Evolutionary conservation across 2,888 invertebrate genomes (phyloP).

Genomic region (Temnothorax ravouxi): DNA sequence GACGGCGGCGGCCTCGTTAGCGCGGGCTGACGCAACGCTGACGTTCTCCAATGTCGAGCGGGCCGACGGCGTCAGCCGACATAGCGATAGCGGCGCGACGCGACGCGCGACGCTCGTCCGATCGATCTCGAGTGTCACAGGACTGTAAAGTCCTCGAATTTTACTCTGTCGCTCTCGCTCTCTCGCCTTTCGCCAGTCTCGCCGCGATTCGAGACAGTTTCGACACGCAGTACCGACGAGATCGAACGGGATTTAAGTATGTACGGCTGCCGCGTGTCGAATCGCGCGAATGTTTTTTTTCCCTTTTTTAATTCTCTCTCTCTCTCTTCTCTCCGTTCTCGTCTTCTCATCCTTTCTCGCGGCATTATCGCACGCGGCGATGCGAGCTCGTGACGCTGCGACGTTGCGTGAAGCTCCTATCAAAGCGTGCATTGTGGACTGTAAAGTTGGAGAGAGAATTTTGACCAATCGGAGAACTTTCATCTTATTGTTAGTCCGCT

Average conservation of each 20-base stretch:
- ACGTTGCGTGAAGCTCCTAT: background rate
- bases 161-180: too few relatives aligned
- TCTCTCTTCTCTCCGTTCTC: background rate
- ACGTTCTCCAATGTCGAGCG: constrained; percentile 7
- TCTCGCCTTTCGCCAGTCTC: too few relatives aligned
- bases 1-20: constrained; percentile 17
- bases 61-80: constrained; percentile 12
- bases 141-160: too few relatives aligned
- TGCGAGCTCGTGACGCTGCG: background rate
- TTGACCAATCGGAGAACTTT: background rate
- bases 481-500: background rate
- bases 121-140: background rate
- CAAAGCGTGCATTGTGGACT: background rate
- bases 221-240: too few relatives aligned
- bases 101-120: background rate
- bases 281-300: background rate
- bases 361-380: background rate
- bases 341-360: background rate
- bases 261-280: background rate
- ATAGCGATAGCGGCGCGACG: background rate
- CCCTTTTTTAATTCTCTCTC: background rate
- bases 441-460: background rate
- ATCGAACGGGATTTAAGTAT: constrained; percentile 2
- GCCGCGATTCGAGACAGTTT: too few relatives aligned
- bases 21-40: constrained; percentile 37